Evolutionary conservation across 2,797 vertebrate species (phyloP).

Genomic region (Poeciliopsis presidionis): DNA sequence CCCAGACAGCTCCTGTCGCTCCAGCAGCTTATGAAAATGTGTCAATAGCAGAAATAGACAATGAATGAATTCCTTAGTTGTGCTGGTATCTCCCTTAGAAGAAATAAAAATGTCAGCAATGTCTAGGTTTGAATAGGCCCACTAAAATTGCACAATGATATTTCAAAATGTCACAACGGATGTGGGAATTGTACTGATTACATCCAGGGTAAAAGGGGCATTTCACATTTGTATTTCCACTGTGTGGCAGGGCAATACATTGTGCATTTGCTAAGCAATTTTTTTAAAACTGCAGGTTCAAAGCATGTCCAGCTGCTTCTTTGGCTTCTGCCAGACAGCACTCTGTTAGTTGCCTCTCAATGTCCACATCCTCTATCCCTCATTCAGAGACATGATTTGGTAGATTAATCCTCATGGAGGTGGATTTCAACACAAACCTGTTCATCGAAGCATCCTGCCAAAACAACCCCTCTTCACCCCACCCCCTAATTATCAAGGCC

Average conservation of each 20-base stretch:
- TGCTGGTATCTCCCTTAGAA: constrained; percentile 17
- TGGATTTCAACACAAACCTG: constrained; percentile 67
- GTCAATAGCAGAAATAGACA: constrained; percentile 57
- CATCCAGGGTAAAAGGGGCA: constrained; percentile 46
- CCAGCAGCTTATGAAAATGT: constrained; percentile 57
- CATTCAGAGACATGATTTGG: constrained; percentile 72
- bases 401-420: constrained; percentile 77
- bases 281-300: constrained; percentile 50
- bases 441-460: constrained; percentile 79
- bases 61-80: constrained; percentile 39
- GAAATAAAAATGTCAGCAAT: constrained; percentile 63
- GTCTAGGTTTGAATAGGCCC: constrained; percentile 59
- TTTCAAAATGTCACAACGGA: constrained; percentile 70
- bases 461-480: constrained; percentile 39
- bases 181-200: constrained; percentile 54
- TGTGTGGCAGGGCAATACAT: constrained; percentile 30
- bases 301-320: constrained; percentile 49
- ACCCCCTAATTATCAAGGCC: constrained; percentile 57
- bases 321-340: constrained; percentile 36
- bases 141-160: constrained; percentile 57
- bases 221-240: constrained; percentile 40
- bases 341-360: constrained; percentile 36
- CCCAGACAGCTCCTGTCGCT: constrained; percentile 51
- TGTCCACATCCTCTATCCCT: constrained; percentile 56
- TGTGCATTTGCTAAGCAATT: constrained; percentile 40